phyloP scores from a whole-genome alignment of 2,797 vertebrate species.

The Vipera ursinii region DNA sequence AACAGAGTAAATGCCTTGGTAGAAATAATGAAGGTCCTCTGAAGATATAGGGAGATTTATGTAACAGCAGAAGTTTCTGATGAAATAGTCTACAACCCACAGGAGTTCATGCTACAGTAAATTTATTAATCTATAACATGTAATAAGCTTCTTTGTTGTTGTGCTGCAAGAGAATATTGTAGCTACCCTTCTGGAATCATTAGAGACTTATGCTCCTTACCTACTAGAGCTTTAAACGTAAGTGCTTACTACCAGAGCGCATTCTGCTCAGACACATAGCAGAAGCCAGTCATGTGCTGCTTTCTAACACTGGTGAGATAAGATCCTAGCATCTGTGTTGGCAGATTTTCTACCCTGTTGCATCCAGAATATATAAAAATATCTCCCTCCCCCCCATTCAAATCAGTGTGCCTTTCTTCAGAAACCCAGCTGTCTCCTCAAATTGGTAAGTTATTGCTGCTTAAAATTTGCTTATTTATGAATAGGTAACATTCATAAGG shows the following conservation, averaged over 20 bases:
- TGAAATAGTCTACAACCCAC: background rate
- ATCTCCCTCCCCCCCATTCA: background rate
- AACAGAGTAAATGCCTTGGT: background rate
- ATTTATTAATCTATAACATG: background rate
- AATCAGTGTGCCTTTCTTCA: background rate
- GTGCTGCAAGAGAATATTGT: background rate
- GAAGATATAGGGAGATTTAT: background rate
- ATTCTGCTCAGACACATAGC: background rate
- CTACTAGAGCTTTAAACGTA: background rate
- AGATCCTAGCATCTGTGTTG: background rate
- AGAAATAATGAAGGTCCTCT: background rate
- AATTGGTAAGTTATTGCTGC: constrained; percentile 9
- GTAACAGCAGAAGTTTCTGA: background rate
- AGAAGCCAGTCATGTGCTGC: background rate
- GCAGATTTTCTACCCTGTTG: background rate
- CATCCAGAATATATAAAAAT: background rate
- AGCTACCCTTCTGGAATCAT: background rate
- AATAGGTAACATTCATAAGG: constrained; percentile 39
- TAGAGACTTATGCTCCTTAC: background rate
- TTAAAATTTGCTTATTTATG: constrained; percentile 24
- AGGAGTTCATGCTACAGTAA: background rate
- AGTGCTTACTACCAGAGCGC: background rate
- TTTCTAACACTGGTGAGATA: background rate
- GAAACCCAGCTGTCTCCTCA: constrained; percentile 7
- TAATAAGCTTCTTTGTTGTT: background rate